Base-by-base conservation (phyloP, 30 jellyfish, hydroid and myxozoan species). In the Hydractinia symbiolongicarpus region DNA sequence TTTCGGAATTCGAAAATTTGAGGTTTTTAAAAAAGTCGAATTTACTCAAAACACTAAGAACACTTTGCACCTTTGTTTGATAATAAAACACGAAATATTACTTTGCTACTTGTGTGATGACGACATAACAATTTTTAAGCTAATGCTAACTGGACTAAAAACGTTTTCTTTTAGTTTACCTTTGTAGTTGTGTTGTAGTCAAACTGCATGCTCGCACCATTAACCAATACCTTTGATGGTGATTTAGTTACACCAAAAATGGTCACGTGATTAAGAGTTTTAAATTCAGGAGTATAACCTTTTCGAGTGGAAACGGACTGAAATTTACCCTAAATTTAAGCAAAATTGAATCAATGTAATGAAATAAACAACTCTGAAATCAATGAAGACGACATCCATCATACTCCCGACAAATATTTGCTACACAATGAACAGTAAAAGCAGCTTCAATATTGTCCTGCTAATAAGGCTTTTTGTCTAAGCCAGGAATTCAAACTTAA, bases 271-370 rank as follows among this genome's bases (percentile, higher is more conserved):
- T 77, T 84, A 70, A 86, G 79, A 11, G 88, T 64, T 5, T 67
- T 55, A 55, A 54, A 84, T 30, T 77, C 82, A 4, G 96, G 96
- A n/a, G 80, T 73, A 62, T 83, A 89, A 53, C 82, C 87, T 15
- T 83, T 78, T 55, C 72, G 81, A 44, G 82, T 84, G 5, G 84
- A 82, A 53, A 30, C 14, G 51, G 79, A 60, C 10, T 16, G 53
- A 55, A 77, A 77, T 77, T 53, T 66, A 55, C 85, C 82, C 85
- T 77, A 53, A 58, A 75, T 15, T 75, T 53, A 75, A 75, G 14
- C 14, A 13, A 71, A 71, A 71, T 9, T 8, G 53, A 71, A 6
- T 71, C 51, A 15, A 13, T 15, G n/a, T 67, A 21, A 21, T 13
- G 21, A 13, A 13, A 10, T 67, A 20, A 11, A 67, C 51, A 58